These are phyloP conservation scores for Mesitornis unicolor DNA, from an alignment of 2,113 vertebrate genomes.

Conservation along the genomic window DNA sequence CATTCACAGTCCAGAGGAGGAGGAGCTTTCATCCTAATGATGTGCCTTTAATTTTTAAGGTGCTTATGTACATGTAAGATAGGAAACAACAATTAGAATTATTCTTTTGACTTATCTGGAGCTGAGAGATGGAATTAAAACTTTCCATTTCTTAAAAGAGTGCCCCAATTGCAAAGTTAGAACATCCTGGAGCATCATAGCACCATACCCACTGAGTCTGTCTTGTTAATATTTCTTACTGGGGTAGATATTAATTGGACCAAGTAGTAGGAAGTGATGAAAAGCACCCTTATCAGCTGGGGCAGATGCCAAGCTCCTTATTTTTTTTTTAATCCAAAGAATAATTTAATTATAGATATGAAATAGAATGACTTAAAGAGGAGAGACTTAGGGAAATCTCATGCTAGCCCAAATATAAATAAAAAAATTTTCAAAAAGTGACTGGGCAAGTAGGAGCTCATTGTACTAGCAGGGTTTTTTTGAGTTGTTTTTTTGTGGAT, in stretches of 20 bases:
- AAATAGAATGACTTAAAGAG: background rate
- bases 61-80: background rate
- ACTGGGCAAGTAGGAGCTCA: background rate
- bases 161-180: background rate
- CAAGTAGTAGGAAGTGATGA: background rate
- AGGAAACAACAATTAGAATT: background rate
- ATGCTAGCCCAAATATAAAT: background rate
- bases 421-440: background rate
- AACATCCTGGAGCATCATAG: background rate
- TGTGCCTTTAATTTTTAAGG: background rate
- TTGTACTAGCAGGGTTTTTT: background rate
- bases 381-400: background rate
- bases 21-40: background rate
- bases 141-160: background rate
- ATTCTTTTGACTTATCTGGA: background rate
- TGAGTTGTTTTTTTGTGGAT: fast-evolving
- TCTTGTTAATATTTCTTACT: background rate
- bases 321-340: background rate
- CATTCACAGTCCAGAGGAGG: background rate
- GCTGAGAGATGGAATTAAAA: background rate
- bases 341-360: background rate
- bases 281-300: background rate
- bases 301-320: background rate
- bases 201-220: background rate
- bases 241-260: background rate